Base-by-base conservation (phyloP, 2,888 invertebrate species). In the Nectonema munidae region DNA sequence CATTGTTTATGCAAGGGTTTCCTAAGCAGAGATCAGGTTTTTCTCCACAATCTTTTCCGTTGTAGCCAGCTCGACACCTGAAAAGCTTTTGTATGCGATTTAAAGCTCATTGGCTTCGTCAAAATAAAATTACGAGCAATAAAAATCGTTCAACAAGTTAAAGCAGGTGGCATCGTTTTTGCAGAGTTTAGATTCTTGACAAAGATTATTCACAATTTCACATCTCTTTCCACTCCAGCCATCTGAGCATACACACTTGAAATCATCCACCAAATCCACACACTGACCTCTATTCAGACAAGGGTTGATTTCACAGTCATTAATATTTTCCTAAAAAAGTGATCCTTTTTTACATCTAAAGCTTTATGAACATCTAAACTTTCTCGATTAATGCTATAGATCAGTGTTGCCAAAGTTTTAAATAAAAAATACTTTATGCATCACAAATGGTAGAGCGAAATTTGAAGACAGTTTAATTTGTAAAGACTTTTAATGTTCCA, bases 21-120 rank as follows among this genome's bases (percentile, higher is more conserved):
- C 77, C 77, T 42, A 77, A 72, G 52, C 77, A 77, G 44, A 83
- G 66, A 56, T 83, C 79, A 2, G 83, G 83, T 0, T 83, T 79
- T 0, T 77, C 77, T 57, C 83, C 81, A 54, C 86, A 86, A 53
- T 79, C 72, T 55, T 83, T 81, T 6, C 83, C 86, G 50, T 81
- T 81, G 1, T 81, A 83, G 47, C 83, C 81, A 44, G 74, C 75
- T 33, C 77, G 77, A 49, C 79, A 79, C 5, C 69, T 71, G 47
- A 38, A 43, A 42, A 43, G 44, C 33, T 41, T 44, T 37, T 13
- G 13, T 14, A 15, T 28, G 14, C 6, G 16, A 21, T 2, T 43
- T 21, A 28, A n/a, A 16, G 6, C 9, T 34, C 5, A 18, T 18
- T 5, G 19, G 19, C 17, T 11, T 34, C 6, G 17, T 11, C 19